These are phyloP conservation scores for Myanophis thanlyinensis DNA, from an alignment of 2,113 vertebrate genomes.

Conservation along the genomic window DNA sequence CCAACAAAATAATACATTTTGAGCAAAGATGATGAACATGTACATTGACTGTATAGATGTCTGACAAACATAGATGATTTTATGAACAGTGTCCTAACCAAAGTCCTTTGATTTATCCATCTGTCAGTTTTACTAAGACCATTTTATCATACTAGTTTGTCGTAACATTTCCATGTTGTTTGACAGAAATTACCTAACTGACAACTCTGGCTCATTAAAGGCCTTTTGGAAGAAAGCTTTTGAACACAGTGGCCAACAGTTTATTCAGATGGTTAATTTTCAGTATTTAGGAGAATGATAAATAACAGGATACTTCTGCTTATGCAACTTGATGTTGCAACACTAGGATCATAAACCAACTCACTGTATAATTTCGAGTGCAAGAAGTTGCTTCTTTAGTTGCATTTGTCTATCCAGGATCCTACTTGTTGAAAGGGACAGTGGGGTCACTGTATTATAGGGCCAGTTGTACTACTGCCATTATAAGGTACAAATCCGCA, in stretches of 20 bases:
- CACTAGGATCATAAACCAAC: neutral
- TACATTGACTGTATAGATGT: neutral
- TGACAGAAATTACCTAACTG: neutral
- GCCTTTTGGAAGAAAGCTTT: neutral
- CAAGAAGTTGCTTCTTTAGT: neutral
- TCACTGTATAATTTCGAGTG: neutral
- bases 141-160: neutral
- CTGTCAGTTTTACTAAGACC: neutral
- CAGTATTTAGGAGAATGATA: neutral
- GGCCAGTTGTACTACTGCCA: neutral
- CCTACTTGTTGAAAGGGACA: neutral
- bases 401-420: neutral
- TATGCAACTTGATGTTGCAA: neutral
- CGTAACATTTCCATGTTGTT: neutral
- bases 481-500: neutral
- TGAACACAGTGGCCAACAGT: neutral
- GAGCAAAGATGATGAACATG: constrained; percentile 6
- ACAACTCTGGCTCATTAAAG: neutral
- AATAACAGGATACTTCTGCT: neutral
- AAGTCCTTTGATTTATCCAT: neutral
- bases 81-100: neutral
- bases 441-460: neutral
- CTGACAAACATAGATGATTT: neutral
- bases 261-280: neutral
- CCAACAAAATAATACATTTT: constrained; percentile 49